phyloP scores from a whole-genome alignment of 1,140 invertebrate species.

The Berghia stephanieae region DNA sequence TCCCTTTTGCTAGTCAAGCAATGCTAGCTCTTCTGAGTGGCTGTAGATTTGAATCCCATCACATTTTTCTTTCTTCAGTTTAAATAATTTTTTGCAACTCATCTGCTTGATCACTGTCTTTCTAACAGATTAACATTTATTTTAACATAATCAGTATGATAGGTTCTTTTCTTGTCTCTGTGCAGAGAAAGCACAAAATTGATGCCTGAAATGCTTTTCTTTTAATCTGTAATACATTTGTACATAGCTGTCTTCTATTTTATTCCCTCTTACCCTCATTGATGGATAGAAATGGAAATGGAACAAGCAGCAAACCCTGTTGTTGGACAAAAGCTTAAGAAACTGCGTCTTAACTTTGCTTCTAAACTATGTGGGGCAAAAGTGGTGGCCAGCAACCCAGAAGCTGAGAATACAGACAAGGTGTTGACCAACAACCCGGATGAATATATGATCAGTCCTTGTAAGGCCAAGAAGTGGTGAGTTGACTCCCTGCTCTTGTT shows the following conservation, averaged over 20 bases:
- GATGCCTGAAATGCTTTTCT: not conserved
- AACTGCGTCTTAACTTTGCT: conserved; percentile 72
- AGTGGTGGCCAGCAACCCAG: conserved; percentile 89
- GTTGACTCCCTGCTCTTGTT: too few species aligned
- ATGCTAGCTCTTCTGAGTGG: too few species aligned
- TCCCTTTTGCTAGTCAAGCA: not conserved
- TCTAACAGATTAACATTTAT: too few species aligned
- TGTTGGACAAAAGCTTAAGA: conserved; percentile 63
- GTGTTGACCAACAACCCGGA: conserved; percentile 89
- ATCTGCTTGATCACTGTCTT: too few species aligned
- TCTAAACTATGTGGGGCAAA: conserved; percentile 97
- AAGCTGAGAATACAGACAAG: conserved; percentile 81
- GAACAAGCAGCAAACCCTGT: not conserved
- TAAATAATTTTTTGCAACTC: too few species aligned
- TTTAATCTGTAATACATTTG: not conserved
- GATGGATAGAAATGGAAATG: not conserved
- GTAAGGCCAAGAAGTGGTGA: conserved; percentile 72
- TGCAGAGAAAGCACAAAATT: too few species aligned
- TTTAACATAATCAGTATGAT: too few species aligned
- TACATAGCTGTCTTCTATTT: not conserved
- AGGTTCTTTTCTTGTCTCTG: too few species aligned
- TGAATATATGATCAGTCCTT: conserved; percentile 98
- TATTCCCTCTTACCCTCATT: not conserved
- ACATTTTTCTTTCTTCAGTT: too few species aligned
- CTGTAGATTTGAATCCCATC: too few species aligned